phyloP scores from a whole-genome alignment of 2,888 invertebrate genomes.

The Temnothorax rugatulus region DNA sequence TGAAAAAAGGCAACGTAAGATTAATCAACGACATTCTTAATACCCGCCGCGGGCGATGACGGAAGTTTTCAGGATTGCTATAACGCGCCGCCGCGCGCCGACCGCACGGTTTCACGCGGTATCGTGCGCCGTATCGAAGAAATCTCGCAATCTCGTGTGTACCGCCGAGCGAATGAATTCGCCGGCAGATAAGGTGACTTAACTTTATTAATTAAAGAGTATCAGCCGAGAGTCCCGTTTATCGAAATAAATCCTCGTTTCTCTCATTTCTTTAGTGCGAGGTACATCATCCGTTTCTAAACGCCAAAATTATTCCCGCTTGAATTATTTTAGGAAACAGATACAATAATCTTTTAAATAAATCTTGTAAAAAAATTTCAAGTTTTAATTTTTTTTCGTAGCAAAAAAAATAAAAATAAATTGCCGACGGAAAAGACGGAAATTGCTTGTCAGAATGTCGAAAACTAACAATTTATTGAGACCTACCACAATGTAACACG shows the following conservation, averaged over 20 bases:
- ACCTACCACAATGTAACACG: background rate
- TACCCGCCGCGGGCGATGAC: conserved; percentile 56
- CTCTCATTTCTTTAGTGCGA: background rate
- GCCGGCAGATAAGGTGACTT: conserved; percentile 21
- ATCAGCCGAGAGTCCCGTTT: conserved; percentile 19
- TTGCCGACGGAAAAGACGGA: background rate
- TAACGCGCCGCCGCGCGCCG: conserved; percentile 30
- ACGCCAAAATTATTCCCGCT: conserved; percentile 8
- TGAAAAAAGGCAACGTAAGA: conserved; percentile 56
- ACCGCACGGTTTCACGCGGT: conserved; percentile 29
- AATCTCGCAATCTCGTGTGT: conserved; percentile 34
- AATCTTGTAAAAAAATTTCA: background rate
- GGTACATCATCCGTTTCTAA: background rate
- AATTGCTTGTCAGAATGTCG: background rate
- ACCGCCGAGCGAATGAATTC: conserved; percentile 41
- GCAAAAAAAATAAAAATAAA: background rate
- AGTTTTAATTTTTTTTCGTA: background rate
- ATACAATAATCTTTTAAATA: background rate
- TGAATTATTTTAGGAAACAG: background rate
- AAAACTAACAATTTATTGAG: background rate
- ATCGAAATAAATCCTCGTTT: conserved; percentile 29
- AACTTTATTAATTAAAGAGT: conserved; percentile 32
- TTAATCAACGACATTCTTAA: conserved; percentile 65
- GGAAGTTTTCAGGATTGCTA: conserved; percentile 57
- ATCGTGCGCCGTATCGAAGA: conserved; percentile 27